Evolutionary conservation across 2,113 vertebrate species (phyloP).

Genomic region (Rissa tridactyla): DNA sequence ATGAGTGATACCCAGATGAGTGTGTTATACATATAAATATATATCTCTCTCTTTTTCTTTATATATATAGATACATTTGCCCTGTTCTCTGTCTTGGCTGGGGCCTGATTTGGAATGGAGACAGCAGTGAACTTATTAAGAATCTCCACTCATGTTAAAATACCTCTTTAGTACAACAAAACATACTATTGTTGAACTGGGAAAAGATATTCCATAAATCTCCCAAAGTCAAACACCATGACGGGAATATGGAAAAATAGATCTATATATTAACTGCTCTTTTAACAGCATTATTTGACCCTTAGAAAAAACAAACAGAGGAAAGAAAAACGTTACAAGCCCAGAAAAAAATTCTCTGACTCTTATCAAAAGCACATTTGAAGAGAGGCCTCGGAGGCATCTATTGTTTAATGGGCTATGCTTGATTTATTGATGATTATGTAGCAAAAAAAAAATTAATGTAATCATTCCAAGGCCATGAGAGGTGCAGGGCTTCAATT

Average conservation of each 20-base stretch:
- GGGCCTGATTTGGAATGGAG: constrained; percentile 43
- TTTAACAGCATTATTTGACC: constrained; percentile 68
- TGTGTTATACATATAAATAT: neutral
- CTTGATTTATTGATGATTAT: constrained; percentile 65
- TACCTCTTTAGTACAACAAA: constrained; percentile 55
- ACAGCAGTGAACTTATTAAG: constrained; percentile 55
- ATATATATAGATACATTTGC: neutral
- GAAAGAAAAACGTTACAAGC: constrained; percentile 59
- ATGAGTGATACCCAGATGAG: neutral
- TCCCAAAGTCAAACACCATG: constrained; percentile 61
- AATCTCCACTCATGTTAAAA: constrained; percentile 50
- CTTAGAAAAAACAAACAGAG: constrained; percentile 67
- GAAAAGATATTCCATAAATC: constrained; percentile 69
- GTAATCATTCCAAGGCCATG: neutral
- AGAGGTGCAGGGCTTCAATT: constrained; percentile 5
- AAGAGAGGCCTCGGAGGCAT: constrained; percentile 48
- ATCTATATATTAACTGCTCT: constrained; percentile 60
- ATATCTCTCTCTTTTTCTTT: neutral
- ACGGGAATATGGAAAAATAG: constrained; percentile 53
- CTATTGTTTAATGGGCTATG: constrained; percentile 57
- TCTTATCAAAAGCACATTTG: constrained; percentile 72
- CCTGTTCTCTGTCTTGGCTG: neutral
- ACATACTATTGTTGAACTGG: constrained; percentile 58
- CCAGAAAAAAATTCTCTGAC: constrained; percentile 31
- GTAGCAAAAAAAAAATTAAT: neutral